Conservation (phyloP, 2,888 invertebrate species). For the Odiellus spinosus region DNA sequence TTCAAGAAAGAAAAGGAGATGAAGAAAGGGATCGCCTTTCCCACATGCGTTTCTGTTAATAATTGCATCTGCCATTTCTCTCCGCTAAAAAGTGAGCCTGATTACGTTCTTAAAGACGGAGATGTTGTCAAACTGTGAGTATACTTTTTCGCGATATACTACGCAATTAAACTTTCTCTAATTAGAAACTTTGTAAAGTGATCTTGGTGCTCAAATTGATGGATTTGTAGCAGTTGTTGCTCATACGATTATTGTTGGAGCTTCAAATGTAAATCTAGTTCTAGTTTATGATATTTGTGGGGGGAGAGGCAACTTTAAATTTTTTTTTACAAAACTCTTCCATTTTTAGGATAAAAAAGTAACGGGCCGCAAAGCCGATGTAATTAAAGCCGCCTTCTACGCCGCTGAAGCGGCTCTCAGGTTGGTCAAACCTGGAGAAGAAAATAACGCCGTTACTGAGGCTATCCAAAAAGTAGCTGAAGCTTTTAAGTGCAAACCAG, state of each 20-base stretch:
- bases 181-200: conserved; percentile 39
- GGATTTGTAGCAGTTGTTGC: conserved; percentile 97
- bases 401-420: conserved; percentile 90
- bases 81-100: conserved; percentile 81
- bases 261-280: conserved; percentile 34
- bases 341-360: conserved; percentile 44
- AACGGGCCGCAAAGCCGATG: conserved; percentile 82
- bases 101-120: conserved; percentile 66
- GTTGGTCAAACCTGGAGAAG: conserved; percentile 75
- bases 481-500: conserved; percentile 87
- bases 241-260: conserved; percentile 81
- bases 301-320: not conserved
- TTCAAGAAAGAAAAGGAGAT: conserved; percentile 97
- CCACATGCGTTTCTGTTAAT: conserved; percentile 95
- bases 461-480: conserved; percentile 84
- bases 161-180: not conserved
- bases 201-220: conserved; percentile 95
- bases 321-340: conserved; percentile 1
- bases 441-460: conserved; percentile 81
- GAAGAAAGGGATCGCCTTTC: conserved; percentile 96
- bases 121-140: conserved; percentile 94
- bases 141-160: not conserved
- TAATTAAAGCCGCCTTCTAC: conserved; percentile 80
- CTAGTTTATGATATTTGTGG: not conserved
- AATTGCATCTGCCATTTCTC: conserved; percentile 99